phyloP scores from a whole-genome alignment of 2,113 vertebrate species.

The Sminthopsis crassicaudata region DNA sequence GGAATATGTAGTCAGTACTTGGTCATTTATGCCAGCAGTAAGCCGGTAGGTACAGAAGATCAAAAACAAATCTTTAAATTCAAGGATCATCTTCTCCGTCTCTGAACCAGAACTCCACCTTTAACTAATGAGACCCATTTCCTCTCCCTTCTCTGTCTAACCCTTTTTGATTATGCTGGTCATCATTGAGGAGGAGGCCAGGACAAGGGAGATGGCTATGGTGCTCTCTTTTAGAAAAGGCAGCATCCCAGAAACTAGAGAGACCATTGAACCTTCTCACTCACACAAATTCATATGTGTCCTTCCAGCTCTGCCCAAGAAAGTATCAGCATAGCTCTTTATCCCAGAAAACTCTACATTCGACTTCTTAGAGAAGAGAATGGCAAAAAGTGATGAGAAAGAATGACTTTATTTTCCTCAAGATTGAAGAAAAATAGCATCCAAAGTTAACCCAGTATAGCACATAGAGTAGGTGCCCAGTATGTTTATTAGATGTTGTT shows the following conservation, averaged over 20 bases:
- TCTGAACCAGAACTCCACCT: not conserved
- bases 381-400: accelerated
- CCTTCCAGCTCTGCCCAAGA: not conserved
- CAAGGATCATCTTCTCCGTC: not conserved
- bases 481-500: not conserved
- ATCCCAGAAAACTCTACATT: not conserved
- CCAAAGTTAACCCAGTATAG: accelerated
- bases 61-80: not conserved
- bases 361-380: not conserved
- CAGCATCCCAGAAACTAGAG: not conserved
- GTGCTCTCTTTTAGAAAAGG: not conserved
- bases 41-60: not conserved
- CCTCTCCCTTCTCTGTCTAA: not conserved
- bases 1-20: conserved; percentile 71
- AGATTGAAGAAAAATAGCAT: not conserved
- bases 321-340: not conserved
- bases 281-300: not conserved
- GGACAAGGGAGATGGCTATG: not conserved
- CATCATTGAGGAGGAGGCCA: not conserved
- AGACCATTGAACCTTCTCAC: not conserved
- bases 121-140: not conserved
- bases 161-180: not conserved
- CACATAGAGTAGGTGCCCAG: not conserved
- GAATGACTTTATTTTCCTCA: not conserved
- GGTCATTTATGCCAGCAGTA: not conserved